A percentile compares a stretch with the other conserved stretches of the same genome.
Evolutionary conservation across 1,140 invertebrate genomes (phyloP).

Genomic region (Pseudomyrmex pallidus): DNA sequence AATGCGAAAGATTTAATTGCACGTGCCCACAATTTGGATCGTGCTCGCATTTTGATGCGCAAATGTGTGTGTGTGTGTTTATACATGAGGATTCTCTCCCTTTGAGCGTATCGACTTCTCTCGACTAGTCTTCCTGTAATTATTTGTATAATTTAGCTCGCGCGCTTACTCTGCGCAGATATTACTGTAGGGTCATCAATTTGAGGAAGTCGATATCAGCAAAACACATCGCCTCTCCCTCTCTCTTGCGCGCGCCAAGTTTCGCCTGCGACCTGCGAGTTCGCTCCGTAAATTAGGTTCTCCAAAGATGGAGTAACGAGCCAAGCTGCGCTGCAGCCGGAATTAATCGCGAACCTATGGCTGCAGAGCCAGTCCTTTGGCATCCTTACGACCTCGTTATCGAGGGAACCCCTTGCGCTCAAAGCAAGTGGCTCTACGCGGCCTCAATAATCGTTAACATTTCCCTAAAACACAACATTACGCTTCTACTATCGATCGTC

Average conservation of each 20-base stretch:
- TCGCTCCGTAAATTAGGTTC: slow-evolving; percentile 43
- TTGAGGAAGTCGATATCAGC: slow-evolving; percentile 56
- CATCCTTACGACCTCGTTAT: slow-evolving; percentile 67
- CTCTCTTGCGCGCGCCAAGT: slow-evolving; percentile 33
- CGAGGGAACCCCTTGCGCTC: slow-evolving; percentile 42
- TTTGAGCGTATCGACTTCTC: not conserved
- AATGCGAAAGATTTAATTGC: slow-evolving; percentile 2
- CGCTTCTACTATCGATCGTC: slow-evolving; percentile 20
- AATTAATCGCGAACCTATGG: slow-evolving; percentile 68
- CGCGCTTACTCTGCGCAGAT: slow-evolving; percentile 20
- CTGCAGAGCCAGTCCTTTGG: slow-evolving; percentile 55
- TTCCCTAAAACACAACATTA: slow-evolving; percentile 14
- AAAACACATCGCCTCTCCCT: slow-evolving; percentile 1
- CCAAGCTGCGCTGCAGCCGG: slow-evolving; percentile 46
- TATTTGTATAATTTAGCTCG: slow-evolving; percentile 25
- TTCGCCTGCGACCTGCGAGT: slow-evolving; percentile 39
- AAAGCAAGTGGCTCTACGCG: slow-evolving; percentile 39
- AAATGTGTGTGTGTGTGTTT: no score
- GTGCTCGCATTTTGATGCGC: no score
- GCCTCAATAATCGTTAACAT: slow-evolving; percentile 61
- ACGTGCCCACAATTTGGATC: not conserved
- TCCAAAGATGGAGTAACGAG: slow-evolving; percentile 43
- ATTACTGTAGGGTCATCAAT: slow-evolving; percentile 46
- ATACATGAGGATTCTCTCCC: no score
- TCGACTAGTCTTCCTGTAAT: not conserved